Base-by-base conservation (phyloP, 1,140 invertebrate species). In the Achatina immaculata region DNA sequence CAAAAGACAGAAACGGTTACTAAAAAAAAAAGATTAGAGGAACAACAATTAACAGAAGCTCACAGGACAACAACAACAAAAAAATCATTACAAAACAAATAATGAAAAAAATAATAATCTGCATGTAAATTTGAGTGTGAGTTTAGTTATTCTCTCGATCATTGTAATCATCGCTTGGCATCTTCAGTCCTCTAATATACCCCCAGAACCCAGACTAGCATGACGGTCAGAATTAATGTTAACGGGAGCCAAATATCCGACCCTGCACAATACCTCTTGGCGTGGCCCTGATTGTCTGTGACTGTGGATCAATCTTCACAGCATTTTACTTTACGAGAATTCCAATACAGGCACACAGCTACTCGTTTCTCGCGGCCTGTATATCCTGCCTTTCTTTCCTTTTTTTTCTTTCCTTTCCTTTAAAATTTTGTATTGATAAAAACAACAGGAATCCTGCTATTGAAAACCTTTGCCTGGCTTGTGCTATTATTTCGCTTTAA, bases 241-340 rank as follows among this genome's bases (percentile, higher is more conserved):
- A 62, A 11, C 28, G 0, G n/a, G 4, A 31, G 31, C 58, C 28
- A 62, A 62, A 62, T 16, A 19, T 4, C 28, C 58, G 58, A 34
- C 28, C 28, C 58, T 62, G 58, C 19, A 62, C 58, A 62, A 62
- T 62, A 16, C 58, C 58, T 62, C 7, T 6, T 31, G 58, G 58
- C 58, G 58, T 6, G 16, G 9, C 6, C 58, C 16, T 4, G 28
- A 62, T 62, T 62, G 58, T 62, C n/a, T 34, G 7, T 31, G 58
- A 62, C 58, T 62, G 58, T 28, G n/a, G 16, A 62, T 62, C 58
- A 62, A 62, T 62, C 58, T 62, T 34, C 58, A n/a, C 58, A 62
- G 58, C 3, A 16, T 62, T 62, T 34, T 62, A 62, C 28, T 31
- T 31, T 9, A 28, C 58, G 31, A 62, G 58, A n/a, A 2, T 28